Conservation (phyloP, 2,888 invertebrate species). For the Parnassius smintheus region DNA sequence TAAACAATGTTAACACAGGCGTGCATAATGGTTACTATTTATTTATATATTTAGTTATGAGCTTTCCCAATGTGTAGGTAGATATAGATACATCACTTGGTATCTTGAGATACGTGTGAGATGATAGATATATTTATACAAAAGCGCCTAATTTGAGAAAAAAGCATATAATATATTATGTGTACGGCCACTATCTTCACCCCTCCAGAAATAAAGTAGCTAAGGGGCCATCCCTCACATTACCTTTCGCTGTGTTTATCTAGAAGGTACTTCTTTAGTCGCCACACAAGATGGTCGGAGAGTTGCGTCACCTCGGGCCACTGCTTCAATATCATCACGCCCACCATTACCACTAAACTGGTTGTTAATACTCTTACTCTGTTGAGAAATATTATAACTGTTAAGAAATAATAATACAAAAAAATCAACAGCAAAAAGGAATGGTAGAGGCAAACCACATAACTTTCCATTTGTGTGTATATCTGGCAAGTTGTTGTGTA, state of each 20-base stretch:
- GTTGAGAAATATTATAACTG: conserved; percentile 32
- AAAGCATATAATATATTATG: conserved; percentile 5
- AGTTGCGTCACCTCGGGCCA: conserved; percentile 94
- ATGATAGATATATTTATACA: conserved; percentile 10
- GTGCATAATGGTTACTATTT: no score
- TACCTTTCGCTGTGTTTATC: conserved; percentile 83
- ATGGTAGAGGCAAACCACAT: no score
- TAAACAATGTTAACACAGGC: no score
- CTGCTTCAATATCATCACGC: conserved; percentile 92
- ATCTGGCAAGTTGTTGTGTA: no score
- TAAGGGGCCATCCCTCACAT: conserved; percentile 36
- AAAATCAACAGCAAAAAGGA: no score
- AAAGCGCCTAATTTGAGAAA: conserved; percentile 7
- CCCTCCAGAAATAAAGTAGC: conserved; percentile 8
- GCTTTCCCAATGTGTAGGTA: no score
- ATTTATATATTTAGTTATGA: no score
- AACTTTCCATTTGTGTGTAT: no score
- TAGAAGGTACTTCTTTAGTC: conserved; percentile 89
- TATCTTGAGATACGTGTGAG: no score
- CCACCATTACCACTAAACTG: conserved; percentile 88
- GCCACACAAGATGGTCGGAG: conserved; percentile 88
- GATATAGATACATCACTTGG: no score
- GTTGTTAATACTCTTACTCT: conserved; percentile 94
- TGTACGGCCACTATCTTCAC: background rate
- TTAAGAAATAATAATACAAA: no score